phyloP scores from a whole-genome alignment of 2,888 invertebrate species.

The Candidula unifasciata region DNA sequence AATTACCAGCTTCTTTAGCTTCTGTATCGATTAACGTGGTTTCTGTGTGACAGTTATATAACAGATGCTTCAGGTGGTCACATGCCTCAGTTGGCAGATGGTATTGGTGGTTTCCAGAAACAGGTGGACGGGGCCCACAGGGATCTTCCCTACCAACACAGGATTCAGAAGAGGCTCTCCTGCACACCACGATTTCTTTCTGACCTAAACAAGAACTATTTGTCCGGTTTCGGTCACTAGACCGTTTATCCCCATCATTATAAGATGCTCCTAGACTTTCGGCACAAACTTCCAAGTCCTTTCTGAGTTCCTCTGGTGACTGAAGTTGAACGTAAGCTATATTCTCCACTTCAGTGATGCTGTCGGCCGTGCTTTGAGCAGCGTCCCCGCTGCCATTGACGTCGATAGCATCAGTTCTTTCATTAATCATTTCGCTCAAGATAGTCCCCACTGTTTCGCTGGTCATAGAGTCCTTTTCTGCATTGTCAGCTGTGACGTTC shows the following conservation, averaged over 20 bases:
- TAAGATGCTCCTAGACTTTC: neutral
- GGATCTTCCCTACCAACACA: neutral
- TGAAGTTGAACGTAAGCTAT: neutral
- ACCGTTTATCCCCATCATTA: neutral
- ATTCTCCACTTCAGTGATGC: neutral
- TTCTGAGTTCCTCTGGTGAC: neutral
- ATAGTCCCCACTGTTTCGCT: neutral
- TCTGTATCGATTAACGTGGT: too few species aligned
- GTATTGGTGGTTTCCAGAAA: too few species aligned
- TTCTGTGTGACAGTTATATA: too few species aligned
- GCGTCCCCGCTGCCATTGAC: slow-evolving; percentile 13
- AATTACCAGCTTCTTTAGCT: too few species aligned
- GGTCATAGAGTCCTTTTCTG: neutral
- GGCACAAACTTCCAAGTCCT: neutral
- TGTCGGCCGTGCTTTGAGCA: neutral
- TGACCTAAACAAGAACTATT: neutral
- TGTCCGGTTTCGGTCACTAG: neutral
- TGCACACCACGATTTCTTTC: neutral
- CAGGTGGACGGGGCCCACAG: too few species aligned
- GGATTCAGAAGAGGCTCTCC: neutral
- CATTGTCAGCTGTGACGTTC: neutral
- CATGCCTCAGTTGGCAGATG: too few species aligned
- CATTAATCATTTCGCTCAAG: neutral
- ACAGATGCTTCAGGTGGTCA: too few species aligned
- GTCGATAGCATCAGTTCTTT: neutral